Evolutionary conservation across 2,797 vertebrate genomes (phyloP).

Genomic region (Gobionotothen gibberifrons): DNA sequence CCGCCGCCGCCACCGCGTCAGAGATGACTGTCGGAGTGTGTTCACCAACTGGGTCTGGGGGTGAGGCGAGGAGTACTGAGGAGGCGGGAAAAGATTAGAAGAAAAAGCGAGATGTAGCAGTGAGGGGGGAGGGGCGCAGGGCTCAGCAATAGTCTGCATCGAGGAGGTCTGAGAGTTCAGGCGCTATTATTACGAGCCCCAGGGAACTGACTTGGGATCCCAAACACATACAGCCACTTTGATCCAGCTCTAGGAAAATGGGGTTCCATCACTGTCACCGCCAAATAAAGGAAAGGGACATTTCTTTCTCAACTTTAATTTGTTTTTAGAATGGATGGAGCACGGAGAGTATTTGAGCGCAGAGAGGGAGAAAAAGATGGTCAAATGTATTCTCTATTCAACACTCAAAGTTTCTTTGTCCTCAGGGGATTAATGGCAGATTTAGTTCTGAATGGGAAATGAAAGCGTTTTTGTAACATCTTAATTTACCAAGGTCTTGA

Average conservation of each 20-base stretch:
- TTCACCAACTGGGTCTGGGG: slow-evolving; percentile 48
- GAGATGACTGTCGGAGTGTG: slow-evolving; percentile 47
- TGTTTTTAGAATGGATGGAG: slow-evolving; percentile 54
- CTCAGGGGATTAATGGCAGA: slow-evolving; percentile 67
- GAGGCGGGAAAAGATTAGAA: slow-evolving; percentile 30
- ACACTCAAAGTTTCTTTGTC: slow-evolving; percentile 60
- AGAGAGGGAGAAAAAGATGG: slow-evolving; percentile 54
- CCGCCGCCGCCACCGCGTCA: slow-evolving; percentile 31
- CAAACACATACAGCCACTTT: slow-evolving; percentile 59
- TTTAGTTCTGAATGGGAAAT: slow-evolving; percentile 65
- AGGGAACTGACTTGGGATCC: slow-evolving; percentile 46
- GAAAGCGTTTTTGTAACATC: slow-evolving; percentile 65
- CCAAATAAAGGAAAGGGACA: slow-evolving; percentile 14
- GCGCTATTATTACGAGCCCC: slow-evolving; percentile 55
- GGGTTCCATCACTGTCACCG: slow-evolving; percentile 54
- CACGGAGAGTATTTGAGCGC: slow-evolving; percentile 45
- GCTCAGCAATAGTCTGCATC: slow-evolving; percentile 40
- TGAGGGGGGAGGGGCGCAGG: slow-evolving; percentile 25
- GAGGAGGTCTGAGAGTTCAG: slow-evolving; percentile 54
- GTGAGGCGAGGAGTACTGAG: slow-evolving; percentile 24
- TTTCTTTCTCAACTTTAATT: slow-evolving; percentile 59
- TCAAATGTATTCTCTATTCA: slow-evolving; percentile 70
- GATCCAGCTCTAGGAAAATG: slow-evolving; percentile 57
- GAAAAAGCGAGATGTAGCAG: slow-evolving; percentile 44
- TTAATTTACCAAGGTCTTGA: slow-evolving; percentile 72